phyloP scores from a whole-genome alignment of 2,113 vertebrate species.

The Glaucidium brasilianum region DNA sequence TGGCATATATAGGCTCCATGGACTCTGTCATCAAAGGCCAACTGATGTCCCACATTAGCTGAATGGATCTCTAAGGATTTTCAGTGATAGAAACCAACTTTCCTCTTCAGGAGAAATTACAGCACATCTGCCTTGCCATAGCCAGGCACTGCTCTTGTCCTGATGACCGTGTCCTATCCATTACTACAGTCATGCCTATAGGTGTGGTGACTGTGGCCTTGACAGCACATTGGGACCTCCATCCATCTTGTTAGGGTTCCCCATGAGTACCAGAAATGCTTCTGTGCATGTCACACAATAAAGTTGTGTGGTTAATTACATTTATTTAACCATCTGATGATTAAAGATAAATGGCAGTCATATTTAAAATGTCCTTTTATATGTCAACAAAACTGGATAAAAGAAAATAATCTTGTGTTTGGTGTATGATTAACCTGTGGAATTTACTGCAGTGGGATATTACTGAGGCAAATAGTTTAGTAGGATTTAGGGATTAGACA shows the following conservation, averaged over 20 bases:
- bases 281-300: not conserved
- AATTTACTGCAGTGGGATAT: conserved; percentile 68
- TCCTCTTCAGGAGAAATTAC: not conserved
- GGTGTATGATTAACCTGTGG: conserved; percentile 70
- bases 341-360: not conserved
- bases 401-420: conserved; percentile 46
- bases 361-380: not conserved
- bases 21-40: conserved; percentile 22
- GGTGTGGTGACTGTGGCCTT: not conserved
- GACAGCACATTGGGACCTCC: not conserved
- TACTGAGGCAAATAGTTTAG: conserved; percentile 54
- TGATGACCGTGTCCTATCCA: not conserved
- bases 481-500: conserved; percentile 64
- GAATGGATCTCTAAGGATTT: conserved; percentile 44
- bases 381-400: conserved; percentile 26
- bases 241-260: not conserved
- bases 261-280: not conserved
- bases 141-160: not conserved
- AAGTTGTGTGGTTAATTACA: not conserved
- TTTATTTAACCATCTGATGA: not conserved
- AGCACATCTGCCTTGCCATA: not conserved
- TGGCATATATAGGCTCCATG: not conserved
- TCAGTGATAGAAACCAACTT: not conserved
- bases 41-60: conserved; percentile 55
- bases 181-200: not conserved